These are phyloP conservation scores for Colinus virginianus DNA, from an alignment of 2,113 vertebrate species.

Conservation along the genomic window DNA sequence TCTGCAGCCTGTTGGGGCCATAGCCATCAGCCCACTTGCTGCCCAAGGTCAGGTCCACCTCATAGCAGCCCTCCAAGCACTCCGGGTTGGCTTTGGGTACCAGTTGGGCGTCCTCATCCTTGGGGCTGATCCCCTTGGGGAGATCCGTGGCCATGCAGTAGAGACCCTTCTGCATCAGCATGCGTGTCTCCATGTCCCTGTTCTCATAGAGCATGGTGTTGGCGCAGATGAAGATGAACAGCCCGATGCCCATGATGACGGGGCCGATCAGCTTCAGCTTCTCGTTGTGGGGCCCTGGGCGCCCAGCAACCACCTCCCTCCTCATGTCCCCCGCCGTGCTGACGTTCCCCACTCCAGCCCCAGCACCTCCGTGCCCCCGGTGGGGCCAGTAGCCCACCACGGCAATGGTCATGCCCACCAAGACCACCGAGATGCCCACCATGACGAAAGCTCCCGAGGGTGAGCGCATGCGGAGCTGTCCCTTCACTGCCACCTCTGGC, in stretches of 20 bases:
- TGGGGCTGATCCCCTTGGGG: constrained; percentile 67
- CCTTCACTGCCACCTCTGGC: constrained; percentile 70
- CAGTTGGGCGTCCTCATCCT: constrained; percentile 70
- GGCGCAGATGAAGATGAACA: constrained; percentile 98
- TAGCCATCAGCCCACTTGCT: constrained; percentile 59
- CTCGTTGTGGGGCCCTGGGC: constrained; percentile 81
- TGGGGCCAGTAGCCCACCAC: constrained; percentile 96
- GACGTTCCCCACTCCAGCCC: constrained; percentile 1
- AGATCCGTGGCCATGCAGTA: constrained; percentile 78
- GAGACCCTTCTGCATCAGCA: constrained; percentile 87
- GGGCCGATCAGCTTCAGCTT: constrained; percentile 93
- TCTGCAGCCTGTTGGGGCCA: constrained; percentile 69
- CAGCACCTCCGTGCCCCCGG: background rate
- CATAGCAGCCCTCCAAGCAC: constrained; percentile 78
- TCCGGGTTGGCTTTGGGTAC: constrained; percentile 60
- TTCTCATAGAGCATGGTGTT: constrained; percentile 98
- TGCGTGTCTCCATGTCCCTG: constrained; percentile 92
- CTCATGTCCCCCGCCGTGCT: constrained; percentile 64
- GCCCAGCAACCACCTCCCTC: constrained; percentile 70
- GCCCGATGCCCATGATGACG: constrained; percentile 95
- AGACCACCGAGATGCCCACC: constrained; percentile 88
- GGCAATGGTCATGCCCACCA: constrained; percentile 89
- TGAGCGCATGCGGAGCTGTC: constrained; percentile 91
- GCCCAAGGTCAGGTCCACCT: constrained; percentile 77
- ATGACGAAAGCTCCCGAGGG: constrained; percentile 89